Base-by-base conservation (phyloP, 2,797 vertebrate species). In the Gambusia yucatana region DNA sequence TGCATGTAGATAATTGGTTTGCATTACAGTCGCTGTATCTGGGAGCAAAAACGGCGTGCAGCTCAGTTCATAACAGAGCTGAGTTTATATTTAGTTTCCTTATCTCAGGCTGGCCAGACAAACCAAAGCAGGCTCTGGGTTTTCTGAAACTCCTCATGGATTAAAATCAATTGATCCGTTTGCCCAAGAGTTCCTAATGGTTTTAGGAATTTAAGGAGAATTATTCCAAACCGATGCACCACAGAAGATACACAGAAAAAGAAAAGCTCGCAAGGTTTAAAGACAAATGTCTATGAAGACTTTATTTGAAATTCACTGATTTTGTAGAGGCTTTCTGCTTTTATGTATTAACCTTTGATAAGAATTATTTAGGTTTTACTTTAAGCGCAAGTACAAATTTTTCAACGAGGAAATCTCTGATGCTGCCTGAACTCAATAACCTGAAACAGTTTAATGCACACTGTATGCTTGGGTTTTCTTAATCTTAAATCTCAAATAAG, bases 91-190 rank as follows among this genome's bases (percentile, higher is more conserved):
- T 77, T 43, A 44, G 43, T 83, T 76, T n/a, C 25, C 85, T 94
- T 93, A 94, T 95, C 93, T 90, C 65, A 88, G 92, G 86, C 88
- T 90, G 89, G 84, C 93, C 90, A 84, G 87, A 79, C 87, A 90
- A 91, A 92, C 88, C 88, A 82, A 84, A 86, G 71, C 55, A 55
- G 17, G 39, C 67, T 76, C n/a, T 41, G 71, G 65, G 69, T 87
- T 88, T 87, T 86, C 75, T 78, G 46, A 78, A 89, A 83, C 81
- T 90, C 88, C 80, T 87, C 36, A 46, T 33, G 84, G 89, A 94
- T 94, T 81, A 85, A 82, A 89, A 92, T 87, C 80, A 84, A 33
- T 13, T 50, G 52, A 17, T 73, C 28, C 87, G 93, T 93, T 92
- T 92, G 84, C 88, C 92, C 87, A 92, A 87, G 92, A 86, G 85